These are phyloP conservation scores for Hozukius guyotensis DNA, from an alignment of 2,797 vertebrate species.

Conservation along the genomic window DNA sequence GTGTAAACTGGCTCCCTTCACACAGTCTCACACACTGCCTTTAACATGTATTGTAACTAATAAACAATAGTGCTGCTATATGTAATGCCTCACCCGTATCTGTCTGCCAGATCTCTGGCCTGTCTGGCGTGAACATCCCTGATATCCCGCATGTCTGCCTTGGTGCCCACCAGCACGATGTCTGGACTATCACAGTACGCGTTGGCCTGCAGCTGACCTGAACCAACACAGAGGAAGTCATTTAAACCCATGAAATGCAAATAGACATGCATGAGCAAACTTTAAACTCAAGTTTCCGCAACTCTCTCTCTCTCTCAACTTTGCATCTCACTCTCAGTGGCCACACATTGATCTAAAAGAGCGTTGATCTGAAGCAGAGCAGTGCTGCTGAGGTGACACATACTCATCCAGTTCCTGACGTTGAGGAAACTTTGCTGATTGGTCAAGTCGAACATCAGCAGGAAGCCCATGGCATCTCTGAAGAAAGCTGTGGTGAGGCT, in stretches of 20 bases:
- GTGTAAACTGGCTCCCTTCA: neutral
- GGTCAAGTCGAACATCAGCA: conserved; percentile 96
- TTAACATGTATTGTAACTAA: neutral
- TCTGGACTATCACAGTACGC: conserved; percentile 97
- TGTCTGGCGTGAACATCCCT: conserved; percentile 90
- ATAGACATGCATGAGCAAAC: neutral
- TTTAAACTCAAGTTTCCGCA: neutral
- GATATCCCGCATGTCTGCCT: conserved; percentile 89
- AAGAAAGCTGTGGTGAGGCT: conserved; percentile 97
- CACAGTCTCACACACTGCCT: neutral
- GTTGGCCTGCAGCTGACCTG: conserved; percentile 96
- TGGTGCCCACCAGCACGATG: conserved; percentile 94
- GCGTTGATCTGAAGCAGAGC: conserved; percentile 11
- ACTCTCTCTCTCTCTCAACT: neutral
- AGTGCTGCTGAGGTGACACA: conserved; percentile 56
- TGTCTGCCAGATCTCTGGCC: conserved; percentile 91
- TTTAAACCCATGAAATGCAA: neutral
- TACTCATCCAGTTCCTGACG: conserved; percentile 98
- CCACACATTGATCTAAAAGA: neutral
- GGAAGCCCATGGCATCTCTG: conserved; percentile 97
- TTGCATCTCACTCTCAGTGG: neutral
- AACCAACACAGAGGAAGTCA: conserved; percentile 39
- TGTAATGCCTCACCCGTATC: conserved; percentile 86
- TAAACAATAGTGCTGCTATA: neutral
- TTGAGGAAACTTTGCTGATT: conserved; percentile 97